Evolutionary conservation across 2,113 vertebrate genomes (phyloP).

Genomic region (Lasiurus borealis): DNA sequence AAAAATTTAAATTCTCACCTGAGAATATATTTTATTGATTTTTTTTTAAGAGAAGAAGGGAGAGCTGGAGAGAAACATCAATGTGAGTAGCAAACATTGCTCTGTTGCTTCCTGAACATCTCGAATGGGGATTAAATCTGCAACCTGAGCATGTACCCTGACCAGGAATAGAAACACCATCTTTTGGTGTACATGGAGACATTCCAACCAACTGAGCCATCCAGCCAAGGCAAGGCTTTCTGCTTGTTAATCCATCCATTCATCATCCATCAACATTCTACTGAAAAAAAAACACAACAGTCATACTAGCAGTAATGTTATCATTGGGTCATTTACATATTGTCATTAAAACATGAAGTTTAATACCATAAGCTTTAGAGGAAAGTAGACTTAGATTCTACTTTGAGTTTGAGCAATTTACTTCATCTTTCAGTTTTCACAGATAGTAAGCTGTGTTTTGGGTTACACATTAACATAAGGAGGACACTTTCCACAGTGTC

Average conservation of each 20-base stretch:
- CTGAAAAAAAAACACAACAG: background rate
- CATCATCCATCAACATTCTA: background rate
- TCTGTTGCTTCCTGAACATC: background rate
- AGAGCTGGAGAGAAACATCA: background rate
- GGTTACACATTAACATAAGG: background rate
- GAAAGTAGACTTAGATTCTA: background rate
- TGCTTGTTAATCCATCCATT: background rate
- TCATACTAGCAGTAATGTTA: background rate
- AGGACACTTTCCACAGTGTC: background rate
- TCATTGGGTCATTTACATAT: background rate
- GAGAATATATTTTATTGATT: background rate
- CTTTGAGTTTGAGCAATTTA: background rate
- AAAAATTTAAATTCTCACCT: background rate
- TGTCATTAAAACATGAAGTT: background rate
- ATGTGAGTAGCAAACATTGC: too few relatives aligned
- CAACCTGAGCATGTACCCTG: background rate
- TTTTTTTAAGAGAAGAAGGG: background rate
- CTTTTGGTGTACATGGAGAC: background rate
- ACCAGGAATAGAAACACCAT: background rate
- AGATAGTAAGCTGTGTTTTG: background rate
- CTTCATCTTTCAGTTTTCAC: background rate
- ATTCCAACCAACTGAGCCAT: background rate
- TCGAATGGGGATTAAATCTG: background rate
- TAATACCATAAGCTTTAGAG: background rate
- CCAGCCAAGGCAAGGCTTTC: background rate